A percentile compares a stretch with the other conserved stretches of the same genome.
Evolutionary conservation across 2,888 invertebrate species (phyloP).

Genomic region (Coenonympha arcania): DNA sequence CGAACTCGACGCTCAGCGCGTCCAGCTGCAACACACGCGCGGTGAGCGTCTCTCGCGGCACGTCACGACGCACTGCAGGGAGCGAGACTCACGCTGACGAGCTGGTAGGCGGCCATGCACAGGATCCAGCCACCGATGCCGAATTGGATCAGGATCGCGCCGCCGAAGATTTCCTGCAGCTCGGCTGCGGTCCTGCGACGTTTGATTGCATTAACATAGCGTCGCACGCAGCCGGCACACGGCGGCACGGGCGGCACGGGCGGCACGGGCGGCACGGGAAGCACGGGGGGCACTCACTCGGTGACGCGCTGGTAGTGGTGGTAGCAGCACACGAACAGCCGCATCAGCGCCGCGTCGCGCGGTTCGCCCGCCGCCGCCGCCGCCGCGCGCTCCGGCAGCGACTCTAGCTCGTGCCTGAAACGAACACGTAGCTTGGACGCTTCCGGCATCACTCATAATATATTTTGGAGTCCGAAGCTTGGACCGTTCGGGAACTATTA

Average conservation of each 20-base stretch:
- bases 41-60: too few species aligned
- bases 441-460: too few species aligned
- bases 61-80: too few species aligned
- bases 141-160: constrained; percentile 56
- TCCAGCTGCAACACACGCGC: constrained; percentile 38
- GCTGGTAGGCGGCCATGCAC: constrained; percentile 64
- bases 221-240: neutral
- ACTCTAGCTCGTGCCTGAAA: too few species aligned
- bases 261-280: neutral
- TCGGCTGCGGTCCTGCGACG: constrained; percentile 38
- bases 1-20: constrained; percentile 58
- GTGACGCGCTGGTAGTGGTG: constrained; percentile 47
- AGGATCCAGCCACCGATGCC: constrained; percentile 63
- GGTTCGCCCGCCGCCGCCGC: neutral
- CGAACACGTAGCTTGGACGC: too few species aligned
- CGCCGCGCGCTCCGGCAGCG: constrained; percentile 30
- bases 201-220: neutral
- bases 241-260: neutral
- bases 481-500: too few species aligned
- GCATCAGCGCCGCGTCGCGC: constrained; percentile 33
- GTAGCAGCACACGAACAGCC: constrained; percentile 42
- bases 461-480: too few species aligned
- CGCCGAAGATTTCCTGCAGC: constrained; percentile 53
- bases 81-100: constrained; percentile 60
- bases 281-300: constrained; percentile 35